Evolutionary conservation across 2,113 vertebrate species (phyloP).

Genomic region (Dinomys branickii): DNA sequence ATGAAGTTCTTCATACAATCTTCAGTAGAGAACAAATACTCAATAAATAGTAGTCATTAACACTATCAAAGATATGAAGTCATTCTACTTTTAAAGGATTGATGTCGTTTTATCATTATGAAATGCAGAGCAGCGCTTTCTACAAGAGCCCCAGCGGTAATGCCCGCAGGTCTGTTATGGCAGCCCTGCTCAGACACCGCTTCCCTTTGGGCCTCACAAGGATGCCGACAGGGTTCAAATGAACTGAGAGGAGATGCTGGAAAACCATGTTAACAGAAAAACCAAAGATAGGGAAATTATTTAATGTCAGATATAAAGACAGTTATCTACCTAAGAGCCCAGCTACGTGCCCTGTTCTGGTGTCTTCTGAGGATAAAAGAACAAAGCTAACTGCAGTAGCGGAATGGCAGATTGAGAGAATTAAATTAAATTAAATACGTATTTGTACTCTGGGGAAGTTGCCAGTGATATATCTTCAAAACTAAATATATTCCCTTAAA

Average conservation of each 20-base stretch:
- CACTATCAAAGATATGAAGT: not conserved
- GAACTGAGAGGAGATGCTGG: not conserved
- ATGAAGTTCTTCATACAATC: not conserved
- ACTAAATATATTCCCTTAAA: not conserved
- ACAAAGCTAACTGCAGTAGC: not conserved
- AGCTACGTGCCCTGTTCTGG: accelerated
- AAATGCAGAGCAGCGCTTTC: constrained; percentile 1
- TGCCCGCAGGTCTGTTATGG: not conserved
- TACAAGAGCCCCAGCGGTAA: not conserved
- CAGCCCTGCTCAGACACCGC: not conserved
- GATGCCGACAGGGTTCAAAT: not conserved
- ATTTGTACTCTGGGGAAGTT: not conserved
- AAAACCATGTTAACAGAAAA: not conserved
- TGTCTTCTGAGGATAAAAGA: not conserved
- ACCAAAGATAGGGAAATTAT: not conserved
- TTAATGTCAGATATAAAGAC: not conserved
- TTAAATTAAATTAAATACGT: constrained; percentile 36
- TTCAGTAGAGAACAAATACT: not conserved
- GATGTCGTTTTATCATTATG: not conserved
- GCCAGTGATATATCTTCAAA: constrained; percentile 13
- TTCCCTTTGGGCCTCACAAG: not conserved
- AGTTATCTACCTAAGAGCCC: not conserved
- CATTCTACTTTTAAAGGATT: not conserved
- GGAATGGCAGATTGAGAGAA: not conserved
- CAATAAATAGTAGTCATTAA: not conserved